Evolutionary conservation across 2,888 invertebrate species (phyloP), one percentile per base, ranked within the genome.

Genomic region (Leptinotarsa rubiginosa): DNA sequence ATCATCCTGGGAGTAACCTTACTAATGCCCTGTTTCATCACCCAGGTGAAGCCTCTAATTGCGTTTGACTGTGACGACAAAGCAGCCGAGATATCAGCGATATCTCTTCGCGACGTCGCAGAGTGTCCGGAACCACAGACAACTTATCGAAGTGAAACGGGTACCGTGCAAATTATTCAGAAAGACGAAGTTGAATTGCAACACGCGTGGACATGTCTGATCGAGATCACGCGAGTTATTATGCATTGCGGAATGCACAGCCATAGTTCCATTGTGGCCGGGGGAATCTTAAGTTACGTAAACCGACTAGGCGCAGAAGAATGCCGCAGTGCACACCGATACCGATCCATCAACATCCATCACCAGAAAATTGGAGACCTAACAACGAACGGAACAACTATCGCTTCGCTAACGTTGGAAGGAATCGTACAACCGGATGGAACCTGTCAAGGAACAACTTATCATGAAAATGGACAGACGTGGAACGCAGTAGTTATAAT

Each of bases 401-500:
- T 62, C 2, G 72, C 72, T 3, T 74, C 76, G 7, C 2, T 76
- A 7, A 76, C 69, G 7, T 15, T 76, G 41, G 64, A 68, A 18
- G 78, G 76, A 49, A 18, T 22, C 2, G 13, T 75, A n/a, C 65
- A 62, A n/a, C 59, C 16, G 41, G 50, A 47, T 13, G 76, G 76
- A 7, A n/a, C n/a, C 41, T 78, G 78, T 52, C 18, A 56, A 16
- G 76, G 76, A 15, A 25, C 66, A 18, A 22, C 50, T 20, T 71
- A 71, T 31, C 71, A 71, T 16, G 66, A 75, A 64, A 75, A 72
- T 25, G 75, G 75, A 13, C 49, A 52, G 20, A 62, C 68, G 3
- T 79, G 77, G 77, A 16, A 76, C 31, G 31, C 31, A 20, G 49
- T 77, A 5, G 72, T 78, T 20, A 65, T 79, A 13, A 47, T 67